Conservation (phyloP, 92 coral and sea anemone species). For the Parazoanthus atlanticus region DNA sequence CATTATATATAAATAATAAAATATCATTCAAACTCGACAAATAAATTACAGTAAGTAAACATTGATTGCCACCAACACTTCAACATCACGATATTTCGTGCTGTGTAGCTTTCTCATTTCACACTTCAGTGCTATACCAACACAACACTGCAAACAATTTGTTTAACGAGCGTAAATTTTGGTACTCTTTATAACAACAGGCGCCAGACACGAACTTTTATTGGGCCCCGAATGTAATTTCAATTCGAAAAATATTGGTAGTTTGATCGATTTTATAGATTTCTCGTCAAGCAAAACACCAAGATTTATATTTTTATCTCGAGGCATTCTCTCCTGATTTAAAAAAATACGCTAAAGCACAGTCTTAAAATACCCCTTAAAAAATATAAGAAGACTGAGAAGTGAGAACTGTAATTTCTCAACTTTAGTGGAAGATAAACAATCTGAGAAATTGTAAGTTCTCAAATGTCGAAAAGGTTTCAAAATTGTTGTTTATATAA, state of each 20-base stretch:
- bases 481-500: constrained; percentile 25
- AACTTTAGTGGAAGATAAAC: neutral
- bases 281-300: neutral
- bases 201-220: neutral
- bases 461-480: neutral
- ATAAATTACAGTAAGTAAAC: neutral
- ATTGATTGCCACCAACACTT: neutral
- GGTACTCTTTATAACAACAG: neutral
- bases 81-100: neutral
- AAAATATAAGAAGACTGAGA: neutral
- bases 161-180: neutral
- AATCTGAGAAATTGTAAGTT: neutral
- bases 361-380: neutral
- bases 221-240: neutral
- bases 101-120: neutral
- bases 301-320: neutral
- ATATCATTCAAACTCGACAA: neutral
- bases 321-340: neutral
- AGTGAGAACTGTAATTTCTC: neutral
- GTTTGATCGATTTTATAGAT: neutral
- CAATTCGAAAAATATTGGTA: neutral
- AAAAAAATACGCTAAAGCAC: neutral
- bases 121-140: constrained; percentile 30
- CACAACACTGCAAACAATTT: neutral
- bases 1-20: neutral